Conservation (phyloP, 2,797 vertebrate genomes). For the Rhadinocentrus ornatus region DNA sequence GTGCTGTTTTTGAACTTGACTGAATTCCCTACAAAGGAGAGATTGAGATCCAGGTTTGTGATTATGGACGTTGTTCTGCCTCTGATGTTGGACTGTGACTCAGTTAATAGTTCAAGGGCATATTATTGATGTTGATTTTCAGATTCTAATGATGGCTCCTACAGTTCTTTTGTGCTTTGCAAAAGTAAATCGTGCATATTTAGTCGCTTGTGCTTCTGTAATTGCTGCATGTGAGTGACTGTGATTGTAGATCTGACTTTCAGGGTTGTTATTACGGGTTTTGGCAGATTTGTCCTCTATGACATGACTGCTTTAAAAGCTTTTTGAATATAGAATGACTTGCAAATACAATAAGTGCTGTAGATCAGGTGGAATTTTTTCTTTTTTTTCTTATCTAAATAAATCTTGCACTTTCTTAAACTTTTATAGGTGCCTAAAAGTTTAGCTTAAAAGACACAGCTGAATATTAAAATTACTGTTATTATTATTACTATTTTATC, state of each 20-base stretch:
- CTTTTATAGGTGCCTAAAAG: not conserved
- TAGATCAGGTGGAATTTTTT: slow-evolving; percentile 28
- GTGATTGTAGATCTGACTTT: slow-evolving; percentile 51
- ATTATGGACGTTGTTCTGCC: slow-evolving; percentile 26
- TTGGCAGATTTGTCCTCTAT: slow-evolving; percentile 44
- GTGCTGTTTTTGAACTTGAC: slow-evolving; percentile 42
- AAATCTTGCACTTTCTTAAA: too few species aligned
- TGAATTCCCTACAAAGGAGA: slow-evolving; percentile 32
- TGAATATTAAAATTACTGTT: not conserved
- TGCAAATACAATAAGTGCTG: slow-evolving; percentile 39
- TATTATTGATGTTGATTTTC: slow-evolving; percentile 48
- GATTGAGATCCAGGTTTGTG: slow-evolving; percentile 37
- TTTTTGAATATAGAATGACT: slow-evolving; percentile 39
- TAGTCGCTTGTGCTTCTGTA: slow-evolving; percentile 38
- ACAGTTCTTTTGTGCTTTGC: slow-evolving; percentile 61
- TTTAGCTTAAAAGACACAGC: not conserved
- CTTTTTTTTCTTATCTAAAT: not conserved
- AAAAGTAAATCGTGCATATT: slow-evolving; percentile 63
- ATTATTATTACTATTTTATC: not conserved
- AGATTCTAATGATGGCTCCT: slow-evolving; percentile 54
- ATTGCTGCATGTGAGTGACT: slow-evolving; percentile 42
- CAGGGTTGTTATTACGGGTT: slow-evolving; percentile 24
- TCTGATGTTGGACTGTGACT: slow-evolving; percentile 50
- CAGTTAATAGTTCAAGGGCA: slow-evolving; percentile 37
- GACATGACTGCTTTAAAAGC: slow-evolving; percentile 45